A percentile compares a stretch with the other conserved stretches of the same genome.
Evolutionary conservation across 2,113 vertebrate genomes (phyloP).

Genomic region (Pseudorhombus dupliciocellatus): DNA sequence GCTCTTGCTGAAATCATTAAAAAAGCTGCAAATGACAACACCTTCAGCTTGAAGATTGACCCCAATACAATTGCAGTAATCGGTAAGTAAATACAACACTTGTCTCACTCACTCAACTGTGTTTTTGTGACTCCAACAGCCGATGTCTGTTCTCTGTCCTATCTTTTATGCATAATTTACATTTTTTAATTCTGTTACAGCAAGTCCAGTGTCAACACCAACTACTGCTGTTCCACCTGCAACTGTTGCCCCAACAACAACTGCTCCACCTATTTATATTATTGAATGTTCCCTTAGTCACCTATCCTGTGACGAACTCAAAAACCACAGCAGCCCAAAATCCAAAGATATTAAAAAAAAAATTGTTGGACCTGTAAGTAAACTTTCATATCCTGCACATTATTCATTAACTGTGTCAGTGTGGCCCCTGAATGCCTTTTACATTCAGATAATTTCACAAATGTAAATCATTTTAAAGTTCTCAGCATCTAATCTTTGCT

Average conservation of each 20-base stretch:
- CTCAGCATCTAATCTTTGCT: not conserved
- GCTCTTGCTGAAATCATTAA: too few species aligned
- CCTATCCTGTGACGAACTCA: not conserved
- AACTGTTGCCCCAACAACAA: not conserved
- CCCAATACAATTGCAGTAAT: too few species aligned
- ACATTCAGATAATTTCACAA: not conserved
- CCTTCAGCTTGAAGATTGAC: too few species aligned
- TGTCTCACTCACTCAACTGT: not conserved
- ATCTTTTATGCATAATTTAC: too few species aligned
- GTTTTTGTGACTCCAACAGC: not conserved
- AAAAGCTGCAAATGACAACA: not conserved
- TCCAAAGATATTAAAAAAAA: not conserved
- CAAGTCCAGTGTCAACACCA: not conserved
- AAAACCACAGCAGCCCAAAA: not conserved
- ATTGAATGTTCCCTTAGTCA: accelerated
- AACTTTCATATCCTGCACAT: not conserved
- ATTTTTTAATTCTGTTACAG: too few species aligned
- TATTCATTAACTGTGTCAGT: not conserved
- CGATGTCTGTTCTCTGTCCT: too few species aligned
- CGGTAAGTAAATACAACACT: not conserved
- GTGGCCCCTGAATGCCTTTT: too few species aligned
- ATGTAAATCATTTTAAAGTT: not conserved
- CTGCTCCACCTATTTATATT: not conserved
- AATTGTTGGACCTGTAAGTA: not conserved
- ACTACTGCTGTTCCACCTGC: not conserved